Percentiles rank a stretch among this genome's conserved stretches.
phyloP scores from a whole-genome alignment of 2,113 vertebrate species.

The Rhabdornis inornatus region DNA sequence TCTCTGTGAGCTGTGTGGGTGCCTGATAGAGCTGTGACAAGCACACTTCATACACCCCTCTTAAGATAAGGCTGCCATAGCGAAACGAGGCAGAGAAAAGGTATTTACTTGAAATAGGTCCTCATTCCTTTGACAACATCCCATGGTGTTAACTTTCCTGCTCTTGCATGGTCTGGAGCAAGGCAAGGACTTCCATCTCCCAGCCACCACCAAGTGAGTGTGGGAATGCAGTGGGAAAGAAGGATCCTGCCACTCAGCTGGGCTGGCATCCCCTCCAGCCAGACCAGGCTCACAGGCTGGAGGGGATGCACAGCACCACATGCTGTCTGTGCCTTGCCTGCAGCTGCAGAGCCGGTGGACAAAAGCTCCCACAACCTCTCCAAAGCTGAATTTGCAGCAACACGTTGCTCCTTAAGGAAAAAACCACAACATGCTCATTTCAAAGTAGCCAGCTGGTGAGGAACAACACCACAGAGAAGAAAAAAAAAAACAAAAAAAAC shows the following conservation, averaged over 20 bases:
- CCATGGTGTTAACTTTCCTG: neutral
- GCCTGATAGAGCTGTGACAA: neutral
- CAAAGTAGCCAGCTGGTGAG: constrained; percentile 4
- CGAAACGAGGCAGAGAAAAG: neutral
- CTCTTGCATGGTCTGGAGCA: neutral
- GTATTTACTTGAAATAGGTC: neutral
- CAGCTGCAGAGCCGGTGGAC: accelerated
- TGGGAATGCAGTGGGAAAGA: neutral
- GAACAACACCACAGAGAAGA: neutral
- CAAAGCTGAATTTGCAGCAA: neutral
- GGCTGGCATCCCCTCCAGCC: neutral
- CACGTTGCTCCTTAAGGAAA: neutral
- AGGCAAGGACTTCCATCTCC: neutral
- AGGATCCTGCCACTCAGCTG: accelerated
- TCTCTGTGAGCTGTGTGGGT: neutral
- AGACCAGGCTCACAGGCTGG: neutral
- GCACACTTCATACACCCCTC: neutral
- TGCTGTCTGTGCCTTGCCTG: neutral
- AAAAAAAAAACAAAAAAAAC: neutral
- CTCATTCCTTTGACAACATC: neutral
- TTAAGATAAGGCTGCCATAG: neutral
- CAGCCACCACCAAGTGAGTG: accelerated
- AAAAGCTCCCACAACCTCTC: neutral
- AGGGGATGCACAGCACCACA: accelerated
- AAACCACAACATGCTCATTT: neutral